phyloP scores from a whole-genome alignment of 1,140 invertebrate species.

The Rhopalosiphum maidis region DNA sequence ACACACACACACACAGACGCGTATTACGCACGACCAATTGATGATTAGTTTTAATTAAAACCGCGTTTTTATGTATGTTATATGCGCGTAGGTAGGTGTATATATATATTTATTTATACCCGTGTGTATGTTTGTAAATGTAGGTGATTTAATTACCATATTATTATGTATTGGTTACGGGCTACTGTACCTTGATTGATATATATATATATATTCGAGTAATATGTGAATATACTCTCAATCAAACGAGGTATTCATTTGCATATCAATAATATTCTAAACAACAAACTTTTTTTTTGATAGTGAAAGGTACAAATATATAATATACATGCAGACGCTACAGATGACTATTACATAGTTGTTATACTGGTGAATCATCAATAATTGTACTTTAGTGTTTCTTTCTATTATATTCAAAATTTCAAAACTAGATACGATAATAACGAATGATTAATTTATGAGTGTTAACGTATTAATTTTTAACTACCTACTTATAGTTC shows the following conservation, averaged over 20 bases:
- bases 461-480: neutral
- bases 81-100: neutral
- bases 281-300: no score
- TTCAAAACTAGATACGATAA: neutral
- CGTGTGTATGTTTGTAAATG: neutral
- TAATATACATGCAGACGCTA: no score
- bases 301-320: no score
- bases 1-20: neutral
- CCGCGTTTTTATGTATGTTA: neutral
- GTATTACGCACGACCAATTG: neutral
- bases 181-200: neutral
- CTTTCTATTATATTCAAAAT: neutral
- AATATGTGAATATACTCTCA: no score
- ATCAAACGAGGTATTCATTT: no score
- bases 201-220: neutral
- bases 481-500: neutral
- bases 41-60: constrained; percentile 15
- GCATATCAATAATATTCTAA: no score
- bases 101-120: neutral
- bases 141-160: neutral
- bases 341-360: no score
- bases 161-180: neutral
- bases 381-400: neutral
- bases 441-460: neutral
- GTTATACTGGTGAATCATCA: no score